These are phyloP conservation scores for Nephotettix cincticeps DNA, from an alignment of 1,140 invertebrate species.

Conservation along the genomic window DNA sequence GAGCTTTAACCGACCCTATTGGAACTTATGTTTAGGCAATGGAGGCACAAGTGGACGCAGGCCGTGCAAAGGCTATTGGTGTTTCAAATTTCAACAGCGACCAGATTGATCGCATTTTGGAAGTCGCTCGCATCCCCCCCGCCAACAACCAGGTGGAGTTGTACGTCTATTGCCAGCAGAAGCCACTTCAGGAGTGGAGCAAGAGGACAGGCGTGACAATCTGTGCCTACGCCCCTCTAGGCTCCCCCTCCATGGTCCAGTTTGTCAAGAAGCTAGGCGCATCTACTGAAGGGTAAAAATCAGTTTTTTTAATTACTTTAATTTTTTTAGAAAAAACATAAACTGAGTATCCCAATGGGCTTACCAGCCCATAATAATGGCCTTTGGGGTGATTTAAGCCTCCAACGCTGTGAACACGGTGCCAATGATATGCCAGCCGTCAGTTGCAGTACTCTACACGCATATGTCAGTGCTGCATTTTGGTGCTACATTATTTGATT, in stretches of 20 bases:
- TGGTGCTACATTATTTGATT: too few species aligned
- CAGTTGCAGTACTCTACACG: too few species aligned
- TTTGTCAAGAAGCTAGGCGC: constrained; percentile 22
- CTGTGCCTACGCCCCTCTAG: constrained; percentile 63
- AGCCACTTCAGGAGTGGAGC: constrained; percentile 57
- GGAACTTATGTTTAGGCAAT: too few species aligned
- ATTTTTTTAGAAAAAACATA: too few species aligned
- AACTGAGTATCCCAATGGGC: too few species aligned
- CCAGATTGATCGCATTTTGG: constrained; percentile 42
- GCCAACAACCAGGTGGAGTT: constrained; percentile 53
- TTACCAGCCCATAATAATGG: too few species aligned
- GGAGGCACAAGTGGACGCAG: constrained; percentile 56
- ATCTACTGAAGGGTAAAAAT: constrained; percentile 14
- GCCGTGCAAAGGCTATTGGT: constrained; percentile 50
- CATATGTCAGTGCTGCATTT: too few species aligned
- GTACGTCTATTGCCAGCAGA: constrained; percentile 63
- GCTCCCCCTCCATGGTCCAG: constrained; percentile 39
- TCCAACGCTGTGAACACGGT: too few species aligned
- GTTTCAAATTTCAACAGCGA: constrained; percentile 46
- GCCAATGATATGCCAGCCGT: too few species aligned
- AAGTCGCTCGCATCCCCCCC: constrained; percentile 32
- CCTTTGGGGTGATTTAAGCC: too few species aligned
- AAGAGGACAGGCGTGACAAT: constrained; percentile 53
- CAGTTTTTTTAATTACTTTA: neutral
- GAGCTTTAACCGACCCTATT: too few species aligned